Evolutionary conservation across 2,888 invertebrate genomes (phyloP), one percentile per base, ranked within the genome.

Genomic region (Phaedon cochleariae): DNA sequence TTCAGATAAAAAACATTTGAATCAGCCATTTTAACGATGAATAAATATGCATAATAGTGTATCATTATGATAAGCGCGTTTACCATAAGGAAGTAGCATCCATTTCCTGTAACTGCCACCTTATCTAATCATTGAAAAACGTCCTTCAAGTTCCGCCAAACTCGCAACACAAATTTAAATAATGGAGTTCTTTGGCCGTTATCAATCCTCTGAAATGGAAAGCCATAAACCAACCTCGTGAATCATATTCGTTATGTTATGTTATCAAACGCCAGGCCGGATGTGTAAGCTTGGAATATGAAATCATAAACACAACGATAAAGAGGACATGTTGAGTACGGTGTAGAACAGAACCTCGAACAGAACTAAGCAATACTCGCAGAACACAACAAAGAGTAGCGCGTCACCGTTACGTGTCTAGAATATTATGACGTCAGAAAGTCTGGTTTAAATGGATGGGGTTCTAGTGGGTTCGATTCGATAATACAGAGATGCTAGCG

Each of bases 331-430:
- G 18, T 41, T 12, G 29, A 53, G 45, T 20, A 41, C 12, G 17
- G 20, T 37, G 57, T 34, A 57, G 64, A 63, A 54, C 60, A 64
- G 64, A 70, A 67, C 68, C 3, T 26, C 6, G 4, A 26, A 5
- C 34, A 10, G 12, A 67, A n/a, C n/a, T n/a, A n/a, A n/a, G n/a
- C n/a, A n/a, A n/a, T n/a, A n/a, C n/a, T n/a, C 7, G 26, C 57
- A 59, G 55, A 45, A 69, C 60, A 59, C 54, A 52, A 55, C 55
- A 48, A 62, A 57, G 57, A 54, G 61, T 41, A 22, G 12, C 55
- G 67, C 74, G 73, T 73, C 74, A 73, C 71, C 69, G 65, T 73
- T 72, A 73, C 74, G 71, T 74, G 72, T 68, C 67, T 72, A 67
- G 74, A 73, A 71, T 74, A 63, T 51, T 37, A 65, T 73, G 73